phyloP scores from a whole-genome alignment of 2,797 vertebrate genomes.

The Amniataba percoides region DNA sequence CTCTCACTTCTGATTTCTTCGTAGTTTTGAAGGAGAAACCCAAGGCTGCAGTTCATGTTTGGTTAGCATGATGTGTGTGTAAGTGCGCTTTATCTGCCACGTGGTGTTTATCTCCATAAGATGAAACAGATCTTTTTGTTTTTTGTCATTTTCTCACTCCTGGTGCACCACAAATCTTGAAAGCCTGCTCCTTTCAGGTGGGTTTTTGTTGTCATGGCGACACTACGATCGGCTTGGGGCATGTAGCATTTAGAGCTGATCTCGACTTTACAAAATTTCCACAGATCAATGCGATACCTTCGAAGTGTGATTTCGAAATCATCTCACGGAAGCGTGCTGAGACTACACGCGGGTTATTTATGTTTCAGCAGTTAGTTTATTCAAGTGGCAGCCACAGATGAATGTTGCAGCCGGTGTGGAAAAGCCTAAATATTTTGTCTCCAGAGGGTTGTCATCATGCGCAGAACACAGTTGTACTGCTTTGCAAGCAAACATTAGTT shows the following conservation, averaged over 20 bases:
- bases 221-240: not conserved
- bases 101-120: conserved; percentile 24
- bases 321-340: not conserved
- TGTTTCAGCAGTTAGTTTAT: not conserved
- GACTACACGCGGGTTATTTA: not conserved
- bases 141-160: conserved; percentile 7
- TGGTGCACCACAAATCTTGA: not conserved
- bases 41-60: conserved; percentile 7
- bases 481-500: conserved; percentile 6
- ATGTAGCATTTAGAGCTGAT: conserved; percentile 9
- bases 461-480: not conserved
- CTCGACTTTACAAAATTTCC: not conserved
- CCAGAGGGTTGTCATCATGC: not conserved
- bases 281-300: not conserved
- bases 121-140: conserved; percentile 25
- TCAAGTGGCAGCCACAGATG: not conserved
- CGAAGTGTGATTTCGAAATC: not conserved
- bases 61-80: conserved; percentile 24
- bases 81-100: conserved; percentile 36
- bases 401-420: not conserved
- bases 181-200: not conserved
- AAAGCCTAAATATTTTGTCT: not conserved
- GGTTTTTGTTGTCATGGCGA: conserved; percentile 17
- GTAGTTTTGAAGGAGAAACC: conserved; percentile 5
- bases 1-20: conserved; percentile 5